Percentiles rank a stretch among this genome's conserved stretches.
phyloP scores from a whole-genome alignment of 2,888 invertebrate species.

The Lottia gigantea region DNA sequence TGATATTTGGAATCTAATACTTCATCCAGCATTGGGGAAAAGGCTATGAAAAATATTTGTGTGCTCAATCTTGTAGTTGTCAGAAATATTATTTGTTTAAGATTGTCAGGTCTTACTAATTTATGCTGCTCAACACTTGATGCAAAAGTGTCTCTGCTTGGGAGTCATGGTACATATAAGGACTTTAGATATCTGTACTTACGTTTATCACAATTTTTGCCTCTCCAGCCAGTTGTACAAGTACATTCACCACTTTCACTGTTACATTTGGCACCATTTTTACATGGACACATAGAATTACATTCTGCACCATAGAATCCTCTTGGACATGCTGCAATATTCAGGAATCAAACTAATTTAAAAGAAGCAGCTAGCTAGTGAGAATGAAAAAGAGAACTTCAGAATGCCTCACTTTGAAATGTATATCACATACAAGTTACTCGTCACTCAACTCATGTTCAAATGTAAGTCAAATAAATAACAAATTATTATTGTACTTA shows the following conservation, averaged over 20 bases:
- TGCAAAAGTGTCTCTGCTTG: too few relatives aligned
- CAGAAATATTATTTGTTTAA: too few relatives aligned
- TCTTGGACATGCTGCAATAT: slow-evolving; percentile 40
- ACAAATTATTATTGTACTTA: slow-evolving; percentile 34
- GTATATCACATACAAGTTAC: not conserved
- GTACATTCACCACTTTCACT: slow-evolving; percentile 70
- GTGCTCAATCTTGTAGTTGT: too few relatives aligned
- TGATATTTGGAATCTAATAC: too few relatives aligned
- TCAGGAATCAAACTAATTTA: not conserved
- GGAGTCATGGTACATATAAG: too few relatives aligned
- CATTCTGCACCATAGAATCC: slow-evolving; percentile 54
- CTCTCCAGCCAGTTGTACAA: slow-evolving; percentile 85
- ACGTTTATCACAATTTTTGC: slow-evolving; percentile 82
- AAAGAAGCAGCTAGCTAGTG: not conserved
- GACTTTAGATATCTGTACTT: slow-evolving; percentile 18
- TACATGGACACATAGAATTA: slow-evolving; percentile 39
- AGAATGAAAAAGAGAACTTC: not conserved
- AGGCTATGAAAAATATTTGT: too few relatives aligned
- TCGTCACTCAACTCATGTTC: too few relatives aligned
- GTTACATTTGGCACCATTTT: slow-evolving; percentile 45
- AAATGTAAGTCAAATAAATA: not conserved
- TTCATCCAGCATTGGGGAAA: too few relatives aligned
- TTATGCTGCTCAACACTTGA: too few relatives aligned
- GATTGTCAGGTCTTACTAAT: too few relatives aligned
- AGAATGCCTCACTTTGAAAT: too few relatives aligned